Evolutionary conservation across 2,888 invertebrate species (phyloP).

Genomic region (Synanthedon formicaeformis): DNA sequence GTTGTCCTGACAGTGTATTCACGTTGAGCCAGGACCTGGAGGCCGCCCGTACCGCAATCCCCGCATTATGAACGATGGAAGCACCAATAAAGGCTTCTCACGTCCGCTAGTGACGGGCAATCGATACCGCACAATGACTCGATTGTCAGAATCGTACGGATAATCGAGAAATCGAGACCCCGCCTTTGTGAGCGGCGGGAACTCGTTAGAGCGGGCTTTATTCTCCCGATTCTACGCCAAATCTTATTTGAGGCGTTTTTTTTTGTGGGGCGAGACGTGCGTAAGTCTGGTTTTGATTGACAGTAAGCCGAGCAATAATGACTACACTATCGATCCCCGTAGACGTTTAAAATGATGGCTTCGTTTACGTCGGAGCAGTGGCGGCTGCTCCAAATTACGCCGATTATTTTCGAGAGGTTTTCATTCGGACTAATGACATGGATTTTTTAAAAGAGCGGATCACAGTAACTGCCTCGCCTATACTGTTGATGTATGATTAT

Average conservation of each 20-base stretch:
- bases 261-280: conserved; percentile 9
- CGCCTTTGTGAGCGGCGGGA: conserved; percentile 11
- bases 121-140: conserved; percentile 31
- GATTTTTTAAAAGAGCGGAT: no score
- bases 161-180: conserved; percentile 2
- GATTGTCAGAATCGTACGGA: conserved; percentile 12
- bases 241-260: conserved; percentile 19
- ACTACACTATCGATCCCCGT: conserved; percentile 6
- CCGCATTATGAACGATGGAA: neutral
- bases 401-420: no score
- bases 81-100: neutral
- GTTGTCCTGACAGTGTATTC: neutral
- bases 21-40: neutral
- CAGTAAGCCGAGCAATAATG: conserved; percentile 42
- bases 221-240: conserved; percentile 14
- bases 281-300: conserved; percentile 44
- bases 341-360: neutral
- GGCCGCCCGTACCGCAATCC: neutral
- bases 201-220: conserved; percentile 29
- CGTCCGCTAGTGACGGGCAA: conserved; percentile 6
- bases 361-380: no score
- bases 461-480: no score
- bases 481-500: no score
- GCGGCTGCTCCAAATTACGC: no score
- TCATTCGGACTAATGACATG: no score